Evolutionary conservation across 2,113 vertebrate genomes (phyloP).

Genomic region (Andinoacara biseriatus): DNA sequence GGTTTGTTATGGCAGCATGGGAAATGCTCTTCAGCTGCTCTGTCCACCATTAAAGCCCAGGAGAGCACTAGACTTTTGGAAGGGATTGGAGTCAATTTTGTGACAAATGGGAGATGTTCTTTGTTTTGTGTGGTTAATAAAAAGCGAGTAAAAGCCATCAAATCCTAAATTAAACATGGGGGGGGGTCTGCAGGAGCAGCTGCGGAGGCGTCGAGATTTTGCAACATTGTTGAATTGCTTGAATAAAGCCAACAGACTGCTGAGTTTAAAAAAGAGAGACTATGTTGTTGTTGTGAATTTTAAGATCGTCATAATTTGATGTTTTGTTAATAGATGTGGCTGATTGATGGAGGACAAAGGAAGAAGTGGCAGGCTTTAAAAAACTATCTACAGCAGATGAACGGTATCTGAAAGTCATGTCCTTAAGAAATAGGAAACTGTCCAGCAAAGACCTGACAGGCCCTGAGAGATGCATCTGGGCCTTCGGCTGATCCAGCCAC

Average conservation of each 20-base stretch:
- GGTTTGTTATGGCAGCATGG: not conserved
- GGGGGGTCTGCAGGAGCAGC: not conserved
- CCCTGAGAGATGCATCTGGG: too few relatives aligned
- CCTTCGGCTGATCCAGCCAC: too few relatives aligned
- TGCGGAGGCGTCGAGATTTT: not conserved
- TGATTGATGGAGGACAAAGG: too few relatives aligned
- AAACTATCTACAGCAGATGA: too few relatives aligned
- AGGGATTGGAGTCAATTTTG: not conserved
- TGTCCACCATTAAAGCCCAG: constrained; percentile 1
- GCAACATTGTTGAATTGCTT: not conserved
- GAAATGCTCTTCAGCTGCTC: not conserved
- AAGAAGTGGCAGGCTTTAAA: too few relatives aligned
- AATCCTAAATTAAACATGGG: not conserved
- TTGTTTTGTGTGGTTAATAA: not conserved
- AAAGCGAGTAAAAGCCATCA: not conserved
- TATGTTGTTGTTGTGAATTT: not conserved
- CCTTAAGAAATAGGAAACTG: too few relatives aligned
- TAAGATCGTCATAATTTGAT: not conserved
- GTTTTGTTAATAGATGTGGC: too few relatives aligned
- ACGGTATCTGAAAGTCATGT: too few relatives aligned
- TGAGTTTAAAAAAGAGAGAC: not conserved
- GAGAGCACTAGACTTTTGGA: constrained; percentile 35
- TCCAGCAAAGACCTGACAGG: too few relatives aligned
- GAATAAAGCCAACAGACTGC: not conserved
- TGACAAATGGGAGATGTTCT: constrained; percentile 29